Percentiles rank a stretch among this genome's conserved stretches.
phyloP scores from a whole-genome alignment of 2,888 invertebrate species.

The Lasioglossum figueresi region DNA sequence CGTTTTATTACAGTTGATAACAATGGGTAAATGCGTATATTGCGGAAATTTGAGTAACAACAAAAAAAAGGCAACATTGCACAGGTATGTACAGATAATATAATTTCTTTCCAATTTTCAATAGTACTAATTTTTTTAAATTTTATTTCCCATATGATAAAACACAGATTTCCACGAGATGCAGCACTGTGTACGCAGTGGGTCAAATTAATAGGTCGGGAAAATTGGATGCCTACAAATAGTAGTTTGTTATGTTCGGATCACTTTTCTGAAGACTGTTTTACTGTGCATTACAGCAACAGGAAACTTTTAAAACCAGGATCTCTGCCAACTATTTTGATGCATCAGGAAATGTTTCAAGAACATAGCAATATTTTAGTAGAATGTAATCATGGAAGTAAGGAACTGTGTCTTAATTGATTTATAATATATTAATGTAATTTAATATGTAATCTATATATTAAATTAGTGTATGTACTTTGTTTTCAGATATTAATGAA shows the following conservation, averaged over 20 bases:
- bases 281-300: neutral
- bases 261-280: neutral
- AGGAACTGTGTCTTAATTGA: neutral
- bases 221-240: neutral
- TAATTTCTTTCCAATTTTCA: too few relatives aligned
- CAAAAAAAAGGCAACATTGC: too few relatives aligned
- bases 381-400: neutral
- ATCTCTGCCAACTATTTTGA: neutral
- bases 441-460: constrained; percentile 3
- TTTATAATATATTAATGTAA: neutral
- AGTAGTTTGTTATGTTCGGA: neutral
- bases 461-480: neutral
- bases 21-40: too few relatives aligned
- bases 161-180: neutral
- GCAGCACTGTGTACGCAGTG: neutral
- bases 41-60: too few relatives aligned
- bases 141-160: too few relatives aligned
- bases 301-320: neutral
- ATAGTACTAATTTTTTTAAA: too few relatives aligned
- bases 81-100: too few relatives aligned
- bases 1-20: too few relatives aligned
- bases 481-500: constrained; percentile 5
- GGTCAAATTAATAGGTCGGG: neutral
- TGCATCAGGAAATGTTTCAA: neutral
- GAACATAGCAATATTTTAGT: neutral